Conservation (phyloP, 1,140 invertebrate genomes). For the Zelostemma sp. region DNA sequence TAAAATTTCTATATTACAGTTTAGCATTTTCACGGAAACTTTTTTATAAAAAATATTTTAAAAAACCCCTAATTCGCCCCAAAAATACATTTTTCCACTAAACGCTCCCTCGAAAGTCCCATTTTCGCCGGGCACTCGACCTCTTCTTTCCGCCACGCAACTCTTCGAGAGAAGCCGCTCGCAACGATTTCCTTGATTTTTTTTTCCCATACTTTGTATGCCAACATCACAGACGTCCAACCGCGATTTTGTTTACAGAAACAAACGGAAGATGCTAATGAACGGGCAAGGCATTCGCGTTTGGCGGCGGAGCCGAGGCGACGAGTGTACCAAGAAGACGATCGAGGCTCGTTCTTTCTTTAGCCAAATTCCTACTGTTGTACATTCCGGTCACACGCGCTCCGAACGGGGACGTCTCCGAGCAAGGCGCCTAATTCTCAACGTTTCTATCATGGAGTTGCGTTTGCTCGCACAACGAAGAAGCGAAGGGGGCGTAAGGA, state of each 20-base stretch:
- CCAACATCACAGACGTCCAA: background rate
- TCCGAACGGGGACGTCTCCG: slow-evolving; percentile 12
- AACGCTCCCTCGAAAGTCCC: no score
- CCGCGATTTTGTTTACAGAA: background rate
- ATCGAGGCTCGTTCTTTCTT: slow-evolving; percentile 26
- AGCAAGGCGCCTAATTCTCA: slow-evolving; percentile 36
- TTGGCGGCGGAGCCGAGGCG: background rate
- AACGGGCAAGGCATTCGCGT: slow-evolving; percentile 9
- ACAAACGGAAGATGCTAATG: slow-evolving; percentile 1
- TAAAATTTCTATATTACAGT: no score
- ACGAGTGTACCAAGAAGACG: slow-evolving; percentile 5
- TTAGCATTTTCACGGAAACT: no score
- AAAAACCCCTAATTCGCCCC: no score
- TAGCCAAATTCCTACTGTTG: slow-evolving; percentile 18
- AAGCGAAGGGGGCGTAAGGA: slow-evolving; percentile 2
- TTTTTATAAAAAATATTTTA: no score
- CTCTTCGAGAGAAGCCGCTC: no score
- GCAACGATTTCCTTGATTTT: no score
- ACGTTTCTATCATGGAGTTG: slow-evolving; percentile 15
- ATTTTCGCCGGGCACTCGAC: no score
- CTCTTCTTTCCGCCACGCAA: no score
- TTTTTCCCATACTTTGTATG: no score
- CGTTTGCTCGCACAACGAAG: slow-evolving; percentile 11
- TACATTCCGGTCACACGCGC: slow-evolving; percentile 23
- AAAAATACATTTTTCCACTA: no score